Evolutionary conservation across 2,113 vertebrate species (phyloP), one percentile per base, ranked within the genome.

Genomic region (Hypocryptadius cinnamomeus): DNA sequence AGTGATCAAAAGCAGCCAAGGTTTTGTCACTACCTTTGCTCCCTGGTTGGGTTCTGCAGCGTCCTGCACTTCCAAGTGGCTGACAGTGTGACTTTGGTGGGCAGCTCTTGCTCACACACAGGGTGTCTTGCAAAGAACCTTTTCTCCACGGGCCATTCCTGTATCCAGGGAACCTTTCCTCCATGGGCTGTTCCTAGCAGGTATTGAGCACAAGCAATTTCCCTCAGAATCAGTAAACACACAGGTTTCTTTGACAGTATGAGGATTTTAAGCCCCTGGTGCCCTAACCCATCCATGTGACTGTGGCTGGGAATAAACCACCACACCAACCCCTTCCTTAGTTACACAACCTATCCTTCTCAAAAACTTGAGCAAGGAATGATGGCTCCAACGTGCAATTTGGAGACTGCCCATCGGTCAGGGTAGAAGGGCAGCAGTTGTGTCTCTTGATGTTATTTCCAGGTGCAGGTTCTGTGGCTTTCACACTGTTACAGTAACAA

Each of bases 21-120:
- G 66, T 74, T 87, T 85, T 73, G 50, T 79, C 31, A 60, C 63
- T 92, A 20, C 35, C 71, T 80, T 83, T 54, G 64, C 85, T 81
- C 53, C 35, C 66, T 84, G 71, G 33, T 42, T 78, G 68, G 73
- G 48, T 53, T 86, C 85, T 85, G 31, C 39, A 37, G 28, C 15
- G 23, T 81, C 53, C 59, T 76, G 80, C 71, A 25, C 72, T 92
- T 83, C 78, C 77, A 64, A 15, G 47, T 64, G 70, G 30, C 48
- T 60, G 77, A 25, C 72, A 25, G 24, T 13, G 56, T 87, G 81
- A 48, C 73, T 78, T 74, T 42, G 0, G 0, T 54, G 37, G 39
- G 37, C 2, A 2, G 79, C 57, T 48, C 31, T 81, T 22, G 17
- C 74, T 72, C 35, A 17, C 28, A 40, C 25, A 27, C 14, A 33